These are phyloP conservation scores for Cephalopholis sonnerati DNA, from an alignment of 2,113 vertebrate species.

Conservation along the genomic window DNA sequence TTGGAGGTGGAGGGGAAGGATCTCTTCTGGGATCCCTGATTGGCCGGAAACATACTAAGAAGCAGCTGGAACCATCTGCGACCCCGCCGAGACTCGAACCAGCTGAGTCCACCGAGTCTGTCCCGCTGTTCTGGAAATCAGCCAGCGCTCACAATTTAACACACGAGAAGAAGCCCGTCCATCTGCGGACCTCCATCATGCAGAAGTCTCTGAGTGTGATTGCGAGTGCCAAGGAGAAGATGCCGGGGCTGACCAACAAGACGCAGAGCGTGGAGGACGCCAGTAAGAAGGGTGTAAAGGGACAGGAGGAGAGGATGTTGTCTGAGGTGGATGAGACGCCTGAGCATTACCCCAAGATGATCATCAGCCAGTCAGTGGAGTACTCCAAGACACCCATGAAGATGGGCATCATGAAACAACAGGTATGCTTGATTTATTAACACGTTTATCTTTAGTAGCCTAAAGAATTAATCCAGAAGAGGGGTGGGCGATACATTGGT, in stretches of 20 bases:
- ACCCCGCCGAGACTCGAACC: constrained; percentile 77
- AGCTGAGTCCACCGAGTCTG: constrained; percentile 90
- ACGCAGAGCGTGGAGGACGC: constrained; percentile 88
- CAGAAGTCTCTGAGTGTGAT: constrained; percentile 99
- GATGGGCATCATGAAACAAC: constrained; percentile 98
- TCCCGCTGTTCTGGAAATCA: constrained; percentile 97
- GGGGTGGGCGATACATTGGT: too few species aligned
- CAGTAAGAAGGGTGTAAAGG: constrained; percentile 85
- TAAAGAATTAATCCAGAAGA: neutral
- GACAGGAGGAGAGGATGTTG: constrained; percentile 85
- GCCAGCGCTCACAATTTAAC: constrained; percentile 96
- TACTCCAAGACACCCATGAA: constrained; percentile 89
- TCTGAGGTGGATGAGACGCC: constrained; percentile 88
- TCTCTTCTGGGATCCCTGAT: constrained; percentile 90
- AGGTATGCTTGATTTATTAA: constrained; percentile 65
- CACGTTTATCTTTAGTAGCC: neutral
- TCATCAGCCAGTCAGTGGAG: constrained; percentile 89
- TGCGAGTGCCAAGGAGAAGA: constrained; percentile 97
- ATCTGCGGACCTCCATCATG: constrained; percentile 93
- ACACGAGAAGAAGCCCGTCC: constrained; percentile 93
- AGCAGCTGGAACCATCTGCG: constrained; percentile 79
- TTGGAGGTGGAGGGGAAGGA: constrained; percentile 85
- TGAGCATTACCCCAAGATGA: constrained; percentile 88
- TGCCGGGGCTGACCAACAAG: constrained; percentile 91
- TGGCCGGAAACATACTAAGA: constrained; percentile 85